Evolutionary conservation across 2,113 vertebrate genomes (phyloP).

Genomic region (Salvator merianae): DNA sequence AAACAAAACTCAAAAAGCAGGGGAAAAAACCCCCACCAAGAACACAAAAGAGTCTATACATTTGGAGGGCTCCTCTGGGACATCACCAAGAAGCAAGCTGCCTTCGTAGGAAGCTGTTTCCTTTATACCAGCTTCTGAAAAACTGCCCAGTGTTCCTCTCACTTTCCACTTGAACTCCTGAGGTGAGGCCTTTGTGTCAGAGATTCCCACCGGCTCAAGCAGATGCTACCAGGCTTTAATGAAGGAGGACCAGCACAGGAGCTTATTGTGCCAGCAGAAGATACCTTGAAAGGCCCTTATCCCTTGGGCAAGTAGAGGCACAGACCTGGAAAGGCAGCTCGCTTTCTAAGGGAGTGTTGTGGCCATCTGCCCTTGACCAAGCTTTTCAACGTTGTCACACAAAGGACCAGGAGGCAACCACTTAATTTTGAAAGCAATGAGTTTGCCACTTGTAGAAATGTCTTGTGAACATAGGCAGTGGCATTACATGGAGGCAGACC

Average conservation of each 20-base stretch:
- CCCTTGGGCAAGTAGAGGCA: neutral
- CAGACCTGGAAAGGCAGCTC: neutral
- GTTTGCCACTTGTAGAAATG: neutral
- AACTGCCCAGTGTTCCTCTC: neutral
- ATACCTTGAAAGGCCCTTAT: neutral
- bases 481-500: too few relatives aligned
- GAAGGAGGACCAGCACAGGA: neutral
- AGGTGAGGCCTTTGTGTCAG: neutral
- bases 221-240: slow-evolving; percentile 11
- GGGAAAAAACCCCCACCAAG: neutral
- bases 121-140: neutral
- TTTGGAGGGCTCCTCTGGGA: neutral
- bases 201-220: neutral
- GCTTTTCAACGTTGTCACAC: neutral
- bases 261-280: neutral
- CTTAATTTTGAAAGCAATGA: neutral
- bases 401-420: neutral
- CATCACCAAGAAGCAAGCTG: neutral
- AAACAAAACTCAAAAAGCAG: slow-evolving; percentile 7
- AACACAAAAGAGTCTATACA: slow-evolving; percentile 11
- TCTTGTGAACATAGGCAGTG: neutral
- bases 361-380: neutral
- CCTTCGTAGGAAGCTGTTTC: neutral
- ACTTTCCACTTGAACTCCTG: slow-evolving; percentile 5
- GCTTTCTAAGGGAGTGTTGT: neutral